Evolutionary conservation across 2,113 vertebrate species (phyloP).

Genomic region (Glareola pratincola): DNA sequence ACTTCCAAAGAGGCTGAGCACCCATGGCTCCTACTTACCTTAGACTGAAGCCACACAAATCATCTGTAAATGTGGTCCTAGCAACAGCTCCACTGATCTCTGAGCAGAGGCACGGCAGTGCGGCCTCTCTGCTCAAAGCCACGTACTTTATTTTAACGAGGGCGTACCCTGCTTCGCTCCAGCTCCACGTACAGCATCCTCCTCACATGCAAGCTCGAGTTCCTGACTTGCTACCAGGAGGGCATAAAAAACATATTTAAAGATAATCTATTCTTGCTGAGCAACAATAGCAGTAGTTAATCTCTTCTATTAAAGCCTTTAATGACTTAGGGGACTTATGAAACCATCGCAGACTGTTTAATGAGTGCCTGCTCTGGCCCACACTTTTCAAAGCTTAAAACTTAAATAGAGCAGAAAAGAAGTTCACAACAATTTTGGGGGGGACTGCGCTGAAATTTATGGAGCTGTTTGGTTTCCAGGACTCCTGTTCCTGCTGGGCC

Average conservation of each 20-base stretch:
- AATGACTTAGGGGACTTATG: constrained; percentile 40
- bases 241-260: constrained; percentile 16
- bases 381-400: constrained; percentile 44
- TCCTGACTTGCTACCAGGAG: neutral
- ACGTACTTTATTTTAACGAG: neutral
- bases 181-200: neutral
- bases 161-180: neutral
- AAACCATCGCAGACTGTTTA: constrained; percentile 35
- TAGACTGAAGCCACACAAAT: neutral
- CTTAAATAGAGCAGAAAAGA: constrained; percentile 73
- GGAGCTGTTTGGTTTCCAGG: constrained; percentile 67
- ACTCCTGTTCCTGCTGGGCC: constrained; percentile 64
- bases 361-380: constrained; percentile 55
- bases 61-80: neutral
- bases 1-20: neutral
- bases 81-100: neutral
- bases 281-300: constrained; percentile 17
- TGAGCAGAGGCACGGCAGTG: accelerated
- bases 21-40: neutral
- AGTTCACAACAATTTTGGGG: constrained; percentile 43
- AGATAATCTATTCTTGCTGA: neutral
- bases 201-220: neutral
- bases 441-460: constrained; percentile 50
- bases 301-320: neutral
- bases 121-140: neutral